Base-by-base conservation (phyloP, 2,888 invertebrate species). In the Hoplodrina blanda region DNA sequence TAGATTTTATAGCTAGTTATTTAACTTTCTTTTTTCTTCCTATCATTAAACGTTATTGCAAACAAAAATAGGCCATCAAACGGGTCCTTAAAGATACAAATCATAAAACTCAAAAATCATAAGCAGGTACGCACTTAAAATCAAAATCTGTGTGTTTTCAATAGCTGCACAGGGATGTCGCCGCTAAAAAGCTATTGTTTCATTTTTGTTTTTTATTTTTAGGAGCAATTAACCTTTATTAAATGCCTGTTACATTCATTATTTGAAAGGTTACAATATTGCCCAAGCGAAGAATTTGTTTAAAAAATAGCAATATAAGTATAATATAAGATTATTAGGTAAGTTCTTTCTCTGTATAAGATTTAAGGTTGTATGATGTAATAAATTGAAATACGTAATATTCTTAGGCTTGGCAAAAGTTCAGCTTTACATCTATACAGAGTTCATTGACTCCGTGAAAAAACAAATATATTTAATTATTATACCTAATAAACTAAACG, bases 111-210 rank as follows among this genome's bases (percentile, higher is more conserved):
- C 0, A 15, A 63, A 63, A 64, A 52, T n/a, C 30, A 8, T n/a
- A 59, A 44, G 25, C 67, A 15, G 62, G 20, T 17, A 15, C 54
- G 49, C 15, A 49, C 59, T 2, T 37, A 68, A 53, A 20, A 64
- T 53, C n/a, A 7, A 62, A 49, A 19, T n/a, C 68, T 41, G 68
- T 79, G 55, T 81, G 61, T 82, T 73, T 73, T 52, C 68, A 70
- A 63, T 70, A 49, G 37, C 65, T 64, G 57, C 62, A 57, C 56
- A 68, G 73, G 1, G 60, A 80, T 64, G 19, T 80, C 70, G 30
- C 69, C 66, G 30, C 49, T 61, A 8, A 33, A 33, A 4, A 52
- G 6, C 57, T 62, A 69, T 78, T 78, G 72, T 69, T 70, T 64
- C 10, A 19, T 59, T 30, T 63, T 50, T 77, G 44, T 61, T 52